Base-by-base conservation (phyloP, 2,113 vertebrate species). In the Cercocebus atys region DNA sequence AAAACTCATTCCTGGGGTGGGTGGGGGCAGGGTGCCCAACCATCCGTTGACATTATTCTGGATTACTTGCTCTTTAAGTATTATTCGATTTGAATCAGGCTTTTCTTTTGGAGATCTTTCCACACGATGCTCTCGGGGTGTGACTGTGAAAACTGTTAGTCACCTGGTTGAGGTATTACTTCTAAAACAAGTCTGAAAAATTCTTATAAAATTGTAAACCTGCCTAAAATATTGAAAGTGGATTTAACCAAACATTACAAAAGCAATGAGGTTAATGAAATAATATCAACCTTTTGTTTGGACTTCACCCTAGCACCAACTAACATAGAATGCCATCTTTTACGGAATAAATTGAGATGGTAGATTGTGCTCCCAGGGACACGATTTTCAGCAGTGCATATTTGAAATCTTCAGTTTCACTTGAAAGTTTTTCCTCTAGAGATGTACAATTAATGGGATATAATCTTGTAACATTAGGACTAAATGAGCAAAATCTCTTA, bases 101-200 rank as follows among this genome's bases (percentile, higher is more conserved):
- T 90, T 66, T 13, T 72, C 1, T 66, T 96, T 72, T 38, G 40
- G n/a, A 88, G 76, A 59, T 25, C 35, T 55, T 84, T 38, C 16
- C 40, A 66, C 14, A 23, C 0, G 0, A 64, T 30, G 30, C 30
- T 83, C 38, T 23, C 13, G 5, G 23, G 47, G 1, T 7, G 11
- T 43, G 89, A 70, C 43, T 61, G 50, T 68, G 45, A 57, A 90
- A 57, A 38, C 2, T 25, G 7, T 40, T 66, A 80, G n/a, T 6
- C 4, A 27, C 5, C 47, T 78, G 47, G 40, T 32, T 76, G 57
- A 87, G 55, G 32, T 59, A 35, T 16, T 45, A 11, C 25, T 88
- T 96, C 43, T 91, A 66, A 95, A 92, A 68, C 7, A 30, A 20
- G 40, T 12, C 23, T 57, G 59, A 93, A 30, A 76, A 90, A 78